These are phyloP conservation scores for Drosophila chauvacae DNA, from an alignment of 1,140 invertebrate species.

Conservation along the genomic window DNA sequence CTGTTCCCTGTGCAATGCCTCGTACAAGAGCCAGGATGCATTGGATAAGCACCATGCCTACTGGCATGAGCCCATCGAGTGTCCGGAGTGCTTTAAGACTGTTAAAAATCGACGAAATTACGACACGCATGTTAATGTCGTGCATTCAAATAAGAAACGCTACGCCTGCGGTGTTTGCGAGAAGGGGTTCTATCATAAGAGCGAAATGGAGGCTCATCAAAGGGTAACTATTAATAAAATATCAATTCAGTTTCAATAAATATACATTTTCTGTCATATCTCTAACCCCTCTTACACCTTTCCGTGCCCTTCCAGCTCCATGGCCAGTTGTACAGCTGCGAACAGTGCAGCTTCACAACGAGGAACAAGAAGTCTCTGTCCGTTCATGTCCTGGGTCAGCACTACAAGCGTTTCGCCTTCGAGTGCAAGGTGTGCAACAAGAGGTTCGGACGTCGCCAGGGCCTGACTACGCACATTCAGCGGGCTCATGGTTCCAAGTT, in stretches of 20 bases:
- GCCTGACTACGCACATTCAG: conserved; percentile 64
- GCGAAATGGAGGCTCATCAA: conserved; percentile 72
- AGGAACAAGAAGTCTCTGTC: conserved; percentile 70
- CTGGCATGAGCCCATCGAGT: conserved; percentile 66
- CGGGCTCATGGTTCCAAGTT: conserved; percentile 53
- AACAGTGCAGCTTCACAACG: conserved; percentile 68
- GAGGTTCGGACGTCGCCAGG: conserved; percentile 68
- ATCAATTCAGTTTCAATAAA: neutral
- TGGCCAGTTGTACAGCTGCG: conserved; percentile 53
- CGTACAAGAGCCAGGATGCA: conserved; percentile 61
- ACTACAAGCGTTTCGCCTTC: conserved; percentile 60
- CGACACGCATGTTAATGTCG: conserved; percentile 66
- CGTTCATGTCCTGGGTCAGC: conserved; percentile 68
- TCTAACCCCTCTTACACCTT: neutral
- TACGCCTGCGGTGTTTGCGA: conserved; percentile 70
- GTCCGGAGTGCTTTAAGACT: conserved; percentile 63
- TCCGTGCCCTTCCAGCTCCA: conserved; percentile 42
- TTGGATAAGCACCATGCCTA: conserved; percentile 66
- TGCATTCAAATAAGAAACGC: conserved; percentile 73
- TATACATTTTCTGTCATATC: neutral
- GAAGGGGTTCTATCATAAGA: conserved; percentile 78
- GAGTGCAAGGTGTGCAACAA: conserved; percentile 64
- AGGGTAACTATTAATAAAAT: conserved; percentile 27
- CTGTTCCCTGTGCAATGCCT: conserved; percentile 61
- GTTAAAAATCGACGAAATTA: conserved; percentile 74